Evolutionary conservation across 1,140 invertebrate genomes (phyloP), one percentile per base, ranked within the genome.

Genomic region (Philopotamus ludificatus): DNA sequence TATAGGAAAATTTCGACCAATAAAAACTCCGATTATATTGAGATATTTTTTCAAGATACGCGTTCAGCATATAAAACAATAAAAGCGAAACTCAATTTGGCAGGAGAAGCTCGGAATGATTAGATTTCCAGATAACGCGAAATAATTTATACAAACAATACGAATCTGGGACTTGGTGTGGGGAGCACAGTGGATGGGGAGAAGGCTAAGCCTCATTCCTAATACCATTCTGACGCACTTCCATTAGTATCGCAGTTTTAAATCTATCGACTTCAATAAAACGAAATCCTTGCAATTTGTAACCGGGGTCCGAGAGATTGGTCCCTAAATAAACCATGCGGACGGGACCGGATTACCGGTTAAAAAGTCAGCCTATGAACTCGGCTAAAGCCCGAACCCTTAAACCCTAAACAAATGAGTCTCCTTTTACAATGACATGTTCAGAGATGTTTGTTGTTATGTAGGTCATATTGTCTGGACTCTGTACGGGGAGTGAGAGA

Each of bases 311-410:
- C 28, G 44, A 20, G 53, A 61, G 50, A 66, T 66, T 66, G 44
- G 58, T 21, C 42, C 28, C 28, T 51, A n/a, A 57, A 63, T 49
- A 58, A 67, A 57, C 28, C 15, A 18, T 12, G 23, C 54, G 34
- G 54, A 34, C 28, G 25, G 28, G 45, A 22, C 61, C 10, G 60
- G 61, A 68, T 68, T 64, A 68, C 55, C 34, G 61, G 55, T 49
- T 61, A 60, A 62, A 67, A 67, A 67, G 67, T 65, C 67, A 55
- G 62, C 47, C 61, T 64, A 59, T 39, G 66, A 68, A 41, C 41
- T 60, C 58, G 8, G 8, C 44, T 2, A n/a, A 64, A 54, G 60
- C 58, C 65, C 65, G n/a, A n/a, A n/a, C 50, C 15, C 22, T 50
- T 65, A 61, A 65, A 22, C 55, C 57, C 28, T 57, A 53, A 65